phyloP scores from a whole-genome alignment of 2,888 invertebrate genomes.

The Drosophila percnosoma region DNA sequence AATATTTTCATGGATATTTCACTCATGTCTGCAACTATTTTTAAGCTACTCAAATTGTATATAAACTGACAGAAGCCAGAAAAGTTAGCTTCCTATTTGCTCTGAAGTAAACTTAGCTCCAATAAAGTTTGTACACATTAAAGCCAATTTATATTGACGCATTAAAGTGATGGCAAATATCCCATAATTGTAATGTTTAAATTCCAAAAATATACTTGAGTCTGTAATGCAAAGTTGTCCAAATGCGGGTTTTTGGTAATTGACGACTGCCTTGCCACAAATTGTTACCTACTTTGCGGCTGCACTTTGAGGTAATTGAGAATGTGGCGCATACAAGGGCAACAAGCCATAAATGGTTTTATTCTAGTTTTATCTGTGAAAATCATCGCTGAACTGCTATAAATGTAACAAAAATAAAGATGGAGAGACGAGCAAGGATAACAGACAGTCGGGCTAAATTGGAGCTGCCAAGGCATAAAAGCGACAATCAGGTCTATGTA shows the following conservation, averaged over 20 bases:
- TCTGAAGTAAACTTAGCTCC: background rate
- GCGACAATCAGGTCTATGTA: slow-evolving; percentile 29
- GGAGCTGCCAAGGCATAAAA: slow-evolving; percentile 53
- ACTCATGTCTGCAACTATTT: background rate
- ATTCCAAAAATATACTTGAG: background rate
- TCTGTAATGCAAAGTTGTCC: background rate
- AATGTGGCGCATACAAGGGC: background rate
- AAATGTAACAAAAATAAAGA: slow-evolving; percentile 45
- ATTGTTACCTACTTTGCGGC: slow-evolving; percentile 21
- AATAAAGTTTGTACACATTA: background rate
- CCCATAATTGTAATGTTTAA: background rate
- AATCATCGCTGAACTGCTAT: slow-evolving; percentile 55
- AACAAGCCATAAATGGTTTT: slow-evolving; percentile 7
- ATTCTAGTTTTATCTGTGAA: slow-evolving; percentile 35
- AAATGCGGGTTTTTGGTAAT: background rate
- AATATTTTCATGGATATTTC: background rate
- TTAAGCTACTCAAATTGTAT: background rate
- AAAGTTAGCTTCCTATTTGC: background rate
- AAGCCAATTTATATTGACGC: background rate
- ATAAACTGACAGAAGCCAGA: background rate
- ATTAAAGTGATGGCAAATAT: background rate
- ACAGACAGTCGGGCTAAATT: slow-evolving; percentile 35
- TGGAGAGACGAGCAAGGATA: slow-evolving; percentile 6
- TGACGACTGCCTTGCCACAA: slow-evolving; percentile 1
- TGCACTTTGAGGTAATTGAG: slow-evolving; percentile 12